Evolutionary conservation across 2,888 invertebrate genomes (phyloP).

Genomic region (Zootermopsis nevadensis): DNA sequence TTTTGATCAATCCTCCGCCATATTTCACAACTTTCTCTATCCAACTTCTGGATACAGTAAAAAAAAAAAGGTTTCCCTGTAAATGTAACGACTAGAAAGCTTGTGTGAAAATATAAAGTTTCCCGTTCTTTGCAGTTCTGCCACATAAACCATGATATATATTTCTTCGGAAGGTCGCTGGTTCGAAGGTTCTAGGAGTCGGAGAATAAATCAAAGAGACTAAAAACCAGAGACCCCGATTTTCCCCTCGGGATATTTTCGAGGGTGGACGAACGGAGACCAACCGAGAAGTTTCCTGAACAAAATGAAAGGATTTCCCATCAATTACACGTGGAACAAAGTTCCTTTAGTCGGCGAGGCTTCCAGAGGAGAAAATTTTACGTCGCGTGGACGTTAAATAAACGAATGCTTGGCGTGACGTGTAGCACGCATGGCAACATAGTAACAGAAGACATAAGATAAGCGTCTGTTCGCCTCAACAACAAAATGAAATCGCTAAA

Average conservation of each 20-base stretch:
- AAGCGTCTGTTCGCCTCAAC: no score
- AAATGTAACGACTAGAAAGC: neutral
- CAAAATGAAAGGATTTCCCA: neutral
- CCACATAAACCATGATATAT: neutral
- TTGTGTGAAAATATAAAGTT: neutral
- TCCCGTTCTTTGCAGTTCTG: neutral
- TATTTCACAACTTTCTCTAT: neutral
- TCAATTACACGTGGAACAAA: neutral
- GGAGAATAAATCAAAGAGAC: neutral
- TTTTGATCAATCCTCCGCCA: neutral
- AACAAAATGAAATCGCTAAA: no score
- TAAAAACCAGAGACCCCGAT: neutral
- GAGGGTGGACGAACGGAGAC: neutral
- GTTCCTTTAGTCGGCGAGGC: no score
- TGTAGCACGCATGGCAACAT: no score
- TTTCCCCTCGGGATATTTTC: neutral
- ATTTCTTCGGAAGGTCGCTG: neutral
- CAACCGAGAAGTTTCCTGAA: neutral
- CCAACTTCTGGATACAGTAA: no score
- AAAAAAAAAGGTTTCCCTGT: neutral
- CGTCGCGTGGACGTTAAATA: no score
- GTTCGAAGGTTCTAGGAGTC: neutral
- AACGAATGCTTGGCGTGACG: no score
- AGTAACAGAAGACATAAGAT: no score
- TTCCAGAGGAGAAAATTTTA: no score